These are phyloP conservation scores for Acronicta alni DNA, from an alignment of 2,888 invertebrate species.

Conservation along the genomic window DNA sequence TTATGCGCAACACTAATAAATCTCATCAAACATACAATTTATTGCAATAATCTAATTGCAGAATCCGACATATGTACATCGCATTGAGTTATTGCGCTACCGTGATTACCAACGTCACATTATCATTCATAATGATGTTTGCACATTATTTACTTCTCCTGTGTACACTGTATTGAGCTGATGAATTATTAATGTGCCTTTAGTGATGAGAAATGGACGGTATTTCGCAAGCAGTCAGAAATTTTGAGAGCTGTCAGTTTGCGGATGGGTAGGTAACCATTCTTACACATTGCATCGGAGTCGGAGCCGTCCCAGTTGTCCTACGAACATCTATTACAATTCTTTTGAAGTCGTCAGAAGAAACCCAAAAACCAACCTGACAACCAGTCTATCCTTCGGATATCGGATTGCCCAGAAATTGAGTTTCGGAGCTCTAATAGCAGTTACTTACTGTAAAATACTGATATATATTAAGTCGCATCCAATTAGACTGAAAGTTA, in stretches of 20 bases:
- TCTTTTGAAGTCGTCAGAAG: too few species aligned
- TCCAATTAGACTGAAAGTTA: too few species aligned
- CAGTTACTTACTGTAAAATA: too few species aligned
- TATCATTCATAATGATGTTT: slow-evolving; percentile 60
- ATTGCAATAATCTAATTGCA: slow-evolving; percentile 48
- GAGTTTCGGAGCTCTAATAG: too few species aligned
- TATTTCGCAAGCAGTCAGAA: slow-evolving; percentile 29
- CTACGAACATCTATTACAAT: too few species aligned
- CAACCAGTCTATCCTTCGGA: too few species aligned
- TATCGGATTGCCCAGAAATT: too few species aligned
- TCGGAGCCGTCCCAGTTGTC: too few species aligned
- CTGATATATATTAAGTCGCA: too few species aligned
- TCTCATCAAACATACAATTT: slow-evolving; percentile 39
- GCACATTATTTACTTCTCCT: slow-evolving; percentile 54
- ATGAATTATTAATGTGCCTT: slow-evolving; percentile 70
- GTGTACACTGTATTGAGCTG: slow-evolving; percentile 57
- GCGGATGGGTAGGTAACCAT: too few species aligned
- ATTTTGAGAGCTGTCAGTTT: slow-evolving; percentile 23
- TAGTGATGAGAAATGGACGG: slow-evolving; percentile 24
- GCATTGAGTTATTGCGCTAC: slow-evolving; percentile 42
- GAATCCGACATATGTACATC: slow-evolving; percentile 29
- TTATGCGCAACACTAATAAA: slow-evolving; percentile 46
- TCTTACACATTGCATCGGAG: too few species aligned
- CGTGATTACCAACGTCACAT: slow-evolving; percentile 50
- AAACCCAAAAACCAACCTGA: too few species aligned